A percentile compares a stretch with the other conserved stretches of the same genome.
These are phyloP conservation scores for Thumatha senex DNA, from an alignment of 2,888 invertebrate genomes.

Conservation along the genomic window DNA sequence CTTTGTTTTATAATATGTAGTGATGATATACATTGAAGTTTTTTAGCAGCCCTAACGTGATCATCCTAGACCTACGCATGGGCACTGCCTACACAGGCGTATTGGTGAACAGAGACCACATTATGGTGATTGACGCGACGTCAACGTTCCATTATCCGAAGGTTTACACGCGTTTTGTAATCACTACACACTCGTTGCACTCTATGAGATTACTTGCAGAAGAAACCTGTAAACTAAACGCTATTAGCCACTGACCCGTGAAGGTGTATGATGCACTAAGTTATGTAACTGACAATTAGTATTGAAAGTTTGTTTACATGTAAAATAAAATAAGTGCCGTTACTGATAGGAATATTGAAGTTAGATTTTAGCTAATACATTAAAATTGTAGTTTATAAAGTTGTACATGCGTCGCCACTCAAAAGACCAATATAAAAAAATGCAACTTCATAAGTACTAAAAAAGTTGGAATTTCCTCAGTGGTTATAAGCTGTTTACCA, in stretches of 20 bases:
- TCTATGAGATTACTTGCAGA: slow-evolving; percentile 1
- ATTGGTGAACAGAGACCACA: slow-evolving; percentile 12
- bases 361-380: background rate
- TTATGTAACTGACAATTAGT: background rate
- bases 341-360: background rate
- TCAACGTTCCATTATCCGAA: slow-evolving; percentile 5
- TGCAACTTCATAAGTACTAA: no score
- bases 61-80: slow-evolving; percentile 21
- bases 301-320: background rate
- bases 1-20: no score
- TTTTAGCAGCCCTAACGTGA: slow-evolving; percentile 18
- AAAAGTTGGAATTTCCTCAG: no score
- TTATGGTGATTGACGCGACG: slow-evolving; percentile 16
- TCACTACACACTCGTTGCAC: background rate
- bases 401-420: no score
- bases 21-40: no score
- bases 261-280: background rate
- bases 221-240: slow-evolving; percentile 3
- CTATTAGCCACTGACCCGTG: slow-evolving; percentile 1
- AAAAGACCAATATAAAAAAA: no score
- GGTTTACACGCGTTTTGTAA: slow-evolving; percentile 12
- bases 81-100: slow-evolving; percentile 14
- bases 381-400: no score
- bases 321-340: background rate
- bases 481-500: no score